A percentile compares a stretch with the other conserved stretches of the same genome.
phyloP scores from a whole-genome alignment of 92 coral and sea anemone genomes.

The Palythoa caribaeorum region DNA sequence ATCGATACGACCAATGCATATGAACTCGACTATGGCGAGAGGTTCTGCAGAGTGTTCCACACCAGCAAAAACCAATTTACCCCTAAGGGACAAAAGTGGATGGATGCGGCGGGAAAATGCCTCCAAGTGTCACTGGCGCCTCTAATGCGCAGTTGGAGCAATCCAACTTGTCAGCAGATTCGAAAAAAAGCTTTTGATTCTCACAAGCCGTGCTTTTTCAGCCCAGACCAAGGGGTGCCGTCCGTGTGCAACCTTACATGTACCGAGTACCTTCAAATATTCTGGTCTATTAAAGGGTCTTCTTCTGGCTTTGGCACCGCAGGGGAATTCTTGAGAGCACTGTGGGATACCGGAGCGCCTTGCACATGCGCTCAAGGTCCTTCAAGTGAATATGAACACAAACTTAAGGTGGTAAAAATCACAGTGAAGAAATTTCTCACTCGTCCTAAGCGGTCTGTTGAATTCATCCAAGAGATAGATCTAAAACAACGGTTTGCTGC shows the following conservation, averaged over 20 bases:
- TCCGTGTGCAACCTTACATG: constrained; percentile 72
- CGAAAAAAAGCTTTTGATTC: constrained; percentile 57
- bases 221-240: constrained; percentile 59
- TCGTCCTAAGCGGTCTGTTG: constrained; percentile 50
- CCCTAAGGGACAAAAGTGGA: constrained; percentile 57
- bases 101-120: constrained; percentile 67
- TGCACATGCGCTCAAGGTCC: constrained; percentile 30
- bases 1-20: constrained; percentile 49
- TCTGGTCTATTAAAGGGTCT: constrained; percentile 67
- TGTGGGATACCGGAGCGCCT: constrained; percentile 61
- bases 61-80: constrained; percentile 32
- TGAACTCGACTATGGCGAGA: constrained; percentile 67
- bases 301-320: constrained; percentile 55
- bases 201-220: constrained; percentile 63
- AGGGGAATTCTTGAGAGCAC: constrained; percentile 65
- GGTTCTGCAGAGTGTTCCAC: constrained; percentile 57
- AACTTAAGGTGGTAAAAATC: constrained; percentile 49
- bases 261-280: constrained; percentile 57
- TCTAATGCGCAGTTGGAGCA: constrained; percentile 37
- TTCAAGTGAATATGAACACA: background rate
- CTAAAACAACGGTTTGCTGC: constrained; percentile 64
- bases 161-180: constrained; percentile 64
- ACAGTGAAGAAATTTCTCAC: constrained; percentile 23
- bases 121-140: constrained; percentile 72
- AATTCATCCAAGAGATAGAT: constrained; percentile 59